Base-by-base conservation (phyloP, 1,140 invertebrate species). In the Caerostris extrusa region DNA sequence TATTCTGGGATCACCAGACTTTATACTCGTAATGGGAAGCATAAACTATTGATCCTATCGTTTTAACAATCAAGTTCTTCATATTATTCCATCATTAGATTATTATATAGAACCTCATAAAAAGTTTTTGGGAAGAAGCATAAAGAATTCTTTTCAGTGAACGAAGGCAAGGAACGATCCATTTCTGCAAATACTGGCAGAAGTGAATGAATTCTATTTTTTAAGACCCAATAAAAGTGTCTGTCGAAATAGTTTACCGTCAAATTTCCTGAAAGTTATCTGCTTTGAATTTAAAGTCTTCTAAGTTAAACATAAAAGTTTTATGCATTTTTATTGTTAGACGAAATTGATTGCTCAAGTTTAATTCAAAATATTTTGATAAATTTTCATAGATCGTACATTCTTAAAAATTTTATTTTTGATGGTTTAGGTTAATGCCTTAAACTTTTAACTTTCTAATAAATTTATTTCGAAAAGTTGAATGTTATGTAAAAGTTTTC, bases 71-170 rank as follows among this genome's bases (percentile, higher is more conserved):
- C 87, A 69, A 71, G 50, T 12, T 64, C 64, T 71, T 89, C 60
- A 89, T 67, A 89, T 69, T 69, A 64, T 89, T 69, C 58, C 87
- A 89, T 71, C 87, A 71, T 89, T 89, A 89, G 87, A 50, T n/a
- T n/a, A 55, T 69, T 89, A 64, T 89, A 89, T 67, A 61, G 60
- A 69, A 55, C 87, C 34, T 69, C 87, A 56, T 89, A 89, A 89
- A 89, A 61, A 69, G 60, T 89, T 56, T 58, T 71, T 53, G 71
- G 14, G 14, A 77, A 77, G 69, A 77, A 77, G 69, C 69, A 34
- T 10, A 77, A 77, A 77, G 71, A 77, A 77, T 77, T 77, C 71
- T 77, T 8, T 77, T 77, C 10, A 77, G 71, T 50, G 53, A 77
- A 69, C 50, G 53, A 77, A 50, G 8, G 7, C 71, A 77, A 10